Percentiles rank a stretch among this genome's conserved stretches.
These are phyloP conservation scores for Saxidomus purpurata DNA, from an alignment of 1,140 invertebrate genomes.

Conservation along the genomic window DNA sequence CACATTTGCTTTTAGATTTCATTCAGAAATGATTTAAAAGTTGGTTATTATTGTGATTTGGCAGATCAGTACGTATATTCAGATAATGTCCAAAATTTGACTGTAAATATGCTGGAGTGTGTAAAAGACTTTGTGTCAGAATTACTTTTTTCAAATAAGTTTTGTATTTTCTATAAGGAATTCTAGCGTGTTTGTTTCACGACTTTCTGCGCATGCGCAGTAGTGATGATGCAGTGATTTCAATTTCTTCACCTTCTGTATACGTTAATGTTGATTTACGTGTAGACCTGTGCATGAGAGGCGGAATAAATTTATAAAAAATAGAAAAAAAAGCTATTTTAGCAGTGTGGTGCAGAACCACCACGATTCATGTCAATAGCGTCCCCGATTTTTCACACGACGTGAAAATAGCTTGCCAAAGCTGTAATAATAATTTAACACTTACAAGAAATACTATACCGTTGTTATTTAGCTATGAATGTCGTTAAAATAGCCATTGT, in stretches of 20 bases:
- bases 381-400: background rate
- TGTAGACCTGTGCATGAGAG: background rate
- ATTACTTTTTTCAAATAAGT: too few species aligned
- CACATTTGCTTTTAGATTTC: too few species aligned
- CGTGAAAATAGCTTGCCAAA: background rate
- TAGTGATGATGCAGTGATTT: background rate
- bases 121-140: too few species aligned
- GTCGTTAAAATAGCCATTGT: background rate
- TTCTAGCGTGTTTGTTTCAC: too few species aligned
- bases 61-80: too few species aligned
- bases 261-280: background rate
- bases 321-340: background rate
- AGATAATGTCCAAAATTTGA: too few species aligned
- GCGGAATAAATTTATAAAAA: background rate
- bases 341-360: background rate
- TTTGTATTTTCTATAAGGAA: too few species aligned
- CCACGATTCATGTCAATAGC: background rate
- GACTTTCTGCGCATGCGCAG: background rate
- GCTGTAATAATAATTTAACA: background rate
- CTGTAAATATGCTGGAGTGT: too few species aligned
- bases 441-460: background rate
- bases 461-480: slow-evolving; percentile 6
- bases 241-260: background rate
- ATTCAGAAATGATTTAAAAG: too few species aligned
- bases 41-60: too few species aligned